Conservation (phyloP, 2,797 vertebrate species). For the Phylloscopus collybita region DNA sequence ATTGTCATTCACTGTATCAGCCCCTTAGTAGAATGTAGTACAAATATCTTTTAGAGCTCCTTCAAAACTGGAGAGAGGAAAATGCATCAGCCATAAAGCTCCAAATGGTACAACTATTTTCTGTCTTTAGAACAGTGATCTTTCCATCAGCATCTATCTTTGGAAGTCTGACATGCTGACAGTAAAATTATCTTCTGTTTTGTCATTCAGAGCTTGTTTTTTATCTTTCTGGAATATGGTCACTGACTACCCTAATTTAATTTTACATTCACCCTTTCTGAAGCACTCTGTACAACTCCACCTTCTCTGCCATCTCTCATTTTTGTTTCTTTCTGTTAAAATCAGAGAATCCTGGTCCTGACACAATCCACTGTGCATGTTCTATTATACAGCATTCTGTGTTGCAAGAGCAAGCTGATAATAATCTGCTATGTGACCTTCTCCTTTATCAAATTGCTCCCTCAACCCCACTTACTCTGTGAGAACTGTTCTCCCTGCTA, state of each 20-base stretch:
- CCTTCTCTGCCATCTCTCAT: background rate
- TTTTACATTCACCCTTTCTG: background rate
- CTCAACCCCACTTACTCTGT: background rate
- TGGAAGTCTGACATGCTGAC: background rate
- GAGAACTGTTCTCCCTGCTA: background rate
- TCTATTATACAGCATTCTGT: background rate
- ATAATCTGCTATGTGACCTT: background rate
- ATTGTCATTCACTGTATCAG: background rate
- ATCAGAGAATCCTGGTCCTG: background rate
- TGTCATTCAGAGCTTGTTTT: background rate
- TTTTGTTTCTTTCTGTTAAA: background rate
- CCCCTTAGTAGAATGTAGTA: background rate
- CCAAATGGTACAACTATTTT: background rate
- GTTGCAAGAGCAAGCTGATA: constrained; percentile 1
- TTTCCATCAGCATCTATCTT: background rate
- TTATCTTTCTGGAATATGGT: background rate
- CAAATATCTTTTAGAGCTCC: background rate
- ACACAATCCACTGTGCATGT: background rate
- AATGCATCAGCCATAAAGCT: background rate
- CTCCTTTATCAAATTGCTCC: constrained; percentile 5
- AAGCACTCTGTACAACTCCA: background rate
- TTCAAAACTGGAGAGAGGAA: background rate
- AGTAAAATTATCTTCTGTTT: background rate
- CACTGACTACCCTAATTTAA: background rate
- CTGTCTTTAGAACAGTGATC: background rate